Evolutionary conservation across 2,113 vertebrate genomes (phyloP), one percentile per base, ranked within the genome.

Genomic region (Microtus montanus): DNA sequence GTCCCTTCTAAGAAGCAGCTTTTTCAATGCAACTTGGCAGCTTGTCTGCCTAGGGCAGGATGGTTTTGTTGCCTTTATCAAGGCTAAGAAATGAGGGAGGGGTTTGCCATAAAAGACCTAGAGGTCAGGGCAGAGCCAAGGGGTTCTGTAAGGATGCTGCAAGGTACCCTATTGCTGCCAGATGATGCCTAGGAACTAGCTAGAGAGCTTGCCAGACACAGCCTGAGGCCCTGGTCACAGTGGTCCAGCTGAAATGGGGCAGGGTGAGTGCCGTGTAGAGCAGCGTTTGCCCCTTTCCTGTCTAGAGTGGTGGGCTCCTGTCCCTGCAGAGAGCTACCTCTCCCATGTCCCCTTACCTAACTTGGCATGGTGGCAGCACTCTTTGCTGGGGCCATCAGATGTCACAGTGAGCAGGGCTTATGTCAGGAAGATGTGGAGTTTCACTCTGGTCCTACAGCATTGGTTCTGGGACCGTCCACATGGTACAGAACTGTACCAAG

Each of bases 11-110:
- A 90, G 73, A 35, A 68, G 28, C 28, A 52, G 24, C 4, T 30
- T 6, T 30, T 77, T 82, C 20, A 52, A 44, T 54, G 38, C 49
- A 61, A 3, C 54, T 82, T 82, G 58, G 22, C 64, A 71, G 58
- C 13, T 26, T 9, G 68, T 70, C 30, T 15, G 20, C 28, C 41
- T n/a, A 9, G 0, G 30, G 58, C 33, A 58, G 66, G 17, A 70
- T 17, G 52, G 0, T 5, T 5, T 22, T 35, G 10, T 19, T 35
- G 19, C 4, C 15, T 70, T 73, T 0, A 4, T 0, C 2, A 28
- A 88, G 28, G 49, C 33, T 58, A 44, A 14, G 35, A n/a, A 64
- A n/a, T 6, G 41, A 54, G 33, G 33, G 17, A 35, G 12, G 38
- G 15, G 15, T 2, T 91, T 26, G 22, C 30, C 52, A 44, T 20